Evolutionary conservation across 2,888 invertebrate genomes (phyloP), one percentile per base, ranked within the genome.

Genomic region (Digitonthophagus gazella): DNA sequence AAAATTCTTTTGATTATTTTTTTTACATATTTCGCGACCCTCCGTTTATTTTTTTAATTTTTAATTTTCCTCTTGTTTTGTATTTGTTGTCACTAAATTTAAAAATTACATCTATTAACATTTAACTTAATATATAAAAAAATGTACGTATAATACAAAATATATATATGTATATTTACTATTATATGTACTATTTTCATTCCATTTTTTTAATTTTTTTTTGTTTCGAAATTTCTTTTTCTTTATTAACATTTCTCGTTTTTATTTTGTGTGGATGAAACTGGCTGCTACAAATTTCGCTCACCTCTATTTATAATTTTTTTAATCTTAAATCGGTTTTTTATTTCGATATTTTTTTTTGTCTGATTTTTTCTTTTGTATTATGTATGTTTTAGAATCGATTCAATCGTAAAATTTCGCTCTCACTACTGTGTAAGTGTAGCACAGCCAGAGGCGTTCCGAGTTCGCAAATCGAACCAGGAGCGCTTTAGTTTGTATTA

Each of bases 361-460:
- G 5, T 61, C 15, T 61, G 3, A 54, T 15, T 56, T 55, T 67
- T 64, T 67, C 64, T 18, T 57, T 64, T 64, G 64, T 19, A 18
- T 61, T 61, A 19, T 18, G 4, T 28, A 15, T 64, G 22, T 63
- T 63, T 63, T 63, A 61, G 19, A 19, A 14, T 61, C 18, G 22
- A 20, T 18, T 22, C 58, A 19, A 19, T 15, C 19, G 16, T 56
- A 56, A 14, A 15, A 16, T 11, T 65, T 68, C 63, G 64, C 64
- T 57, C 65, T 63, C 66, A 69, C 66, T 69, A 69, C 66, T 44
- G 28, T 44, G 28, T 1, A 5, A 1, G 73, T 72, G 72, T 73
- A 74, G 73, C 74, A 74, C 74, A 74, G 74, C 74, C 74, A 74
- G 72, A 72, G 72, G 71, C 71, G 70, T 70, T 71, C 72, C 72